These are phyloP conservation scores for Antigone vipio DNA, from an alignment of 2,113 vertebrate genomes.

Conservation along the genomic window DNA sequence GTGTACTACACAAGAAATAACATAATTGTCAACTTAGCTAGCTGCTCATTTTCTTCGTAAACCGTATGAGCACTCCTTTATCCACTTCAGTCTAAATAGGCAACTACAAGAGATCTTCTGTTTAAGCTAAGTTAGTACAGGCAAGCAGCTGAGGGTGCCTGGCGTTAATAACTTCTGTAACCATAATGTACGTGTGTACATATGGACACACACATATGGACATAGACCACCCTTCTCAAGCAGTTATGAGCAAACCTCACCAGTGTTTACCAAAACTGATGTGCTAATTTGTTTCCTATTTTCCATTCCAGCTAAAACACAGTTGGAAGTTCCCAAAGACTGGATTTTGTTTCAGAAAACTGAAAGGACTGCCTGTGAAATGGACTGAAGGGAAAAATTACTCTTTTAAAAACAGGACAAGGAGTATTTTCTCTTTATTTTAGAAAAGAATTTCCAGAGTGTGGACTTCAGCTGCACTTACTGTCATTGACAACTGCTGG, in stretches of 20 bases:
- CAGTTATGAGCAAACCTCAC: background rate
- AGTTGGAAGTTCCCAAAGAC: background rate
- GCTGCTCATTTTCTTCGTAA: background rate
- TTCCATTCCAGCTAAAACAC: background rate
- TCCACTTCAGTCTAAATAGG: background rate
- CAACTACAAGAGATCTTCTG: background rate
- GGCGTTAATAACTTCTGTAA: background rate
- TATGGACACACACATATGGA: background rate
- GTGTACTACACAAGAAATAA: background rate
- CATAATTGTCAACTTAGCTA: background rate
- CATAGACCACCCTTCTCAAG: background rate
- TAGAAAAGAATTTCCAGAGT: background rate
- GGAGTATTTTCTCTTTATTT: background rate
- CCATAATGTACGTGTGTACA: too few species aligned
- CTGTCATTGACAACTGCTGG: background rate
- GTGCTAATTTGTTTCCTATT: background rate
- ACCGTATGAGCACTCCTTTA: background rate
- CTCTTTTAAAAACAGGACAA: background rate
- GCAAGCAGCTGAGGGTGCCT: accelerated
- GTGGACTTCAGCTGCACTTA: background rate
- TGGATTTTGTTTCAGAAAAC: background rate
- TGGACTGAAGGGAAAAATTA: background rate
- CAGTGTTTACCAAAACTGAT: background rate
- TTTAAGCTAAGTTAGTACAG: background rate
- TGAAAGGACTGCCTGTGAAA: background rate